Evolutionary conservation across 2,888 invertebrate genomes (phyloP).

Genomic region (Acleris laterana): DNA sequence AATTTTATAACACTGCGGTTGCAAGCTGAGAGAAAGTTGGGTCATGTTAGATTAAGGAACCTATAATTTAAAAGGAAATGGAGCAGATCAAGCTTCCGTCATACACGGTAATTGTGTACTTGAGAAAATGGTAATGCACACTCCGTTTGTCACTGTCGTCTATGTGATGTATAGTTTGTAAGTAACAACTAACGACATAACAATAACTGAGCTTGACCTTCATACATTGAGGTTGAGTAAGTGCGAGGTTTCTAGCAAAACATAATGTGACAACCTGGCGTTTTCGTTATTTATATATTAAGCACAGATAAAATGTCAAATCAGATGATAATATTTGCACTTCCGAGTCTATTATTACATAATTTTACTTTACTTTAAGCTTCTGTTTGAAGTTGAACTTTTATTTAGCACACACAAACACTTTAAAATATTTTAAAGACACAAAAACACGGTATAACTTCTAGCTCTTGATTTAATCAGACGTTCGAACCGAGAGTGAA

Average conservation of each 20-base stretch:
- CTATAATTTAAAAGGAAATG: conserved; percentile 64
- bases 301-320: conserved; percentile 33
- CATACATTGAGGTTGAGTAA: conserved; percentile 51
- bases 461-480: conserved; percentile 23
- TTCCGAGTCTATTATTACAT: too few species aligned
- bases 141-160: conserved; percentile 30
- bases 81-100: conserved; percentile 62
- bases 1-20: conserved; percentile 47
- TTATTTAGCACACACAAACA: conserved; percentile 9
- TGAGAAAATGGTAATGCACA: conserved; percentile 33
- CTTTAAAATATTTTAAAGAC: conserved; percentile 3
- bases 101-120: conserved; percentile 41
- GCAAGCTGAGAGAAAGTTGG: conserved; percentile 61
- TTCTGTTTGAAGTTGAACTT: background rate
- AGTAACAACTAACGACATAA: conserved; percentile 50
- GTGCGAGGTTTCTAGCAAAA: conserved; percentile 58
- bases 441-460: conserved; percentile 19
- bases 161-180: conserved; percentile 27
- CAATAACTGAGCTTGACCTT: conserved; percentile 70
- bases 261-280: conserved; percentile 31
- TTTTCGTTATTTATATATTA: background rate
- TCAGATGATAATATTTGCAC: conserved; percentile 18
- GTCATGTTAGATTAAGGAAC: conserved; percentile 56
- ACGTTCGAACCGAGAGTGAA: conserved; percentile 44
- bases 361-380: conserved; percentile 18